Conservation (phyloP, 2,797 vertebrate species). For the Sitta carolinensis region DNA sequence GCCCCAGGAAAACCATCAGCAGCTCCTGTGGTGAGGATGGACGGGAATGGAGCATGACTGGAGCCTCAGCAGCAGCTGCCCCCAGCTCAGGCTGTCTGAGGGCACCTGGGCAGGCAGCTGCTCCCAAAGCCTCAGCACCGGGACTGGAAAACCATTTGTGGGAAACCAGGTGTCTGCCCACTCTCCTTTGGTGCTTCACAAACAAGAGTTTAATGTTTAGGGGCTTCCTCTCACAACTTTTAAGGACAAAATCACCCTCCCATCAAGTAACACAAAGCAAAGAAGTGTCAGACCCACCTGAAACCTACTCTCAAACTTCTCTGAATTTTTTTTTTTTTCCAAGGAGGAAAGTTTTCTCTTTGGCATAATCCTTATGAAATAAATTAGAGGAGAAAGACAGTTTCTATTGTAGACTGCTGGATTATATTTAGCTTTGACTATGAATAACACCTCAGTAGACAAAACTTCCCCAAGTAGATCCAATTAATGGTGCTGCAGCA, state of each 20-base stretch:
- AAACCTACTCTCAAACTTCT: not conserved
- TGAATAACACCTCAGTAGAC: constrained; percentile 34
- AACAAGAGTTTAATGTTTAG: not conserved
- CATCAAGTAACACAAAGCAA: not conserved
- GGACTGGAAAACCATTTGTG: not conserved
- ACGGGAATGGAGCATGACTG: fast-evolving
- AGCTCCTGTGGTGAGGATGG: not conserved
- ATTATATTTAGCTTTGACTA: constrained; percentile 57
- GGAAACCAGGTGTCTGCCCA: not conserved
- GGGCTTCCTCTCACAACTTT: not conserved
- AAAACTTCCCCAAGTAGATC: constrained; percentile 29
- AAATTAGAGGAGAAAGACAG: constrained; percentile 27
- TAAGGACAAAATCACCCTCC: not conserved
- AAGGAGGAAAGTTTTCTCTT: not conserved
- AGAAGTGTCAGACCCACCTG: not conserved
- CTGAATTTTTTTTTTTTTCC: not conserved
- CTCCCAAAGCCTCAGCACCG: not conserved
- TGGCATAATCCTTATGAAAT: constrained; percentile 1
- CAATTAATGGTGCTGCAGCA: not conserved
- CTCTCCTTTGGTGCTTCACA: fast-evolving
- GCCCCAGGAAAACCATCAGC: not conserved
- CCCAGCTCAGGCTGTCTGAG: not conserved
- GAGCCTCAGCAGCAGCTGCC: not conserved
- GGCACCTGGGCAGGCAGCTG: not conserved
- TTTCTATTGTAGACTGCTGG: not conserved